phyloP scores from a whole-genome alignment of 2,888 invertebrate genomes.

The Tipula lateralis region DNA sequence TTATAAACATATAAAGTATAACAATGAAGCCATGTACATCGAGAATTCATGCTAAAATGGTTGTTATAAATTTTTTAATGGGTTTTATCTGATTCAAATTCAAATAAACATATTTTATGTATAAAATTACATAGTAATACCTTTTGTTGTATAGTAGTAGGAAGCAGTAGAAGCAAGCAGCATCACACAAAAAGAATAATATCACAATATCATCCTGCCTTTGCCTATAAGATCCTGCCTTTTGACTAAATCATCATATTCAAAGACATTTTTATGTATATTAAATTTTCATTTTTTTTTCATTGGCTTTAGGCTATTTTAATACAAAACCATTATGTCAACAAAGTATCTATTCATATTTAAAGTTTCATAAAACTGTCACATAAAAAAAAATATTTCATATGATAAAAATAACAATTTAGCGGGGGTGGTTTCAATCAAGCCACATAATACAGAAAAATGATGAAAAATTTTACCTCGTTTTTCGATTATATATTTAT shows the following conservation, averaged over 20 bases:
- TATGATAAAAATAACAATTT: not conserved
- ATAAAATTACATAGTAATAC: not conserved
- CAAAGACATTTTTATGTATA: constrained; percentile 24
- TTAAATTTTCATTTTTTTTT: not conserved
- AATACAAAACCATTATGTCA: constrained; percentile 11
- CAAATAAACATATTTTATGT: constrained; percentile 19
- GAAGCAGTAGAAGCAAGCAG: not conserved
- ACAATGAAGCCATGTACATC: not conserved
- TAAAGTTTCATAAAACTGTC: constrained; percentile 24
- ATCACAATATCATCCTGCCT: not conserved
- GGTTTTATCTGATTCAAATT: constrained; percentile 11
- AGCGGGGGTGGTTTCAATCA: not conserved
- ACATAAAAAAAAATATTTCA: not conserved
- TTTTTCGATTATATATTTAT: too few relatives aligned
- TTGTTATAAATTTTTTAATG: constrained; percentile 6
- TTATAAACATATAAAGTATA: not conserved
- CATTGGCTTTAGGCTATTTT: not conserved
- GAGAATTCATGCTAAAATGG: not conserved
- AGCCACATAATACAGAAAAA: too few relatives aligned
- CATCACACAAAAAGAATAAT: not conserved
- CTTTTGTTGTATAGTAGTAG: not conserved
- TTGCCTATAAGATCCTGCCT: not conserved
- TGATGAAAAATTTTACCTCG: too few relatives aligned
- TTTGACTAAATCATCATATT: not conserved
- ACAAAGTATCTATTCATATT: constrained; percentile 2